Evolutionary conservation across 2,113 vertebrate species (phyloP).

Genomic region (Passer domesticus): DNA sequence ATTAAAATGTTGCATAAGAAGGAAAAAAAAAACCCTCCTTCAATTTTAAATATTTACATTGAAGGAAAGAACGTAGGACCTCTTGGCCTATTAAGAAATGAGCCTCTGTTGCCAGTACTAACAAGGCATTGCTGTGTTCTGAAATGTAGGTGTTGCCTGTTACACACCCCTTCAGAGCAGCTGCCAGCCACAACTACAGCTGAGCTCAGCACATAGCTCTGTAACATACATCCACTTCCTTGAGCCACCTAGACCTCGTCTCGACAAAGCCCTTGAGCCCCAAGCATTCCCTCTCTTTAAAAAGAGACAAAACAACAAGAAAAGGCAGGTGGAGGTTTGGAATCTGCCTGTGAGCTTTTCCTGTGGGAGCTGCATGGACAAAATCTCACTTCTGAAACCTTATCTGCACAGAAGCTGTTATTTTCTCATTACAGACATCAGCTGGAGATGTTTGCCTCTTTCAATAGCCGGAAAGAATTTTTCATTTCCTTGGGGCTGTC

Average conservation of each 20-base stretch:
- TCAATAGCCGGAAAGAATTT: constrained; percentile 37
- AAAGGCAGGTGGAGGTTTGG: background rate
- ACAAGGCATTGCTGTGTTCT: background rate
- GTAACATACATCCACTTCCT: background rate
- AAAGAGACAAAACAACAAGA: background rate
- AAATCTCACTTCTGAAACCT: background rate
- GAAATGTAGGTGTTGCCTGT: background rate
- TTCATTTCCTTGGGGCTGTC: constrained; percentile 41
- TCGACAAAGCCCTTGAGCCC: background rate
- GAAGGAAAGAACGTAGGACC: background rate
- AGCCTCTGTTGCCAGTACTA: background rate
- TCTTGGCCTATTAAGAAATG: background rate
- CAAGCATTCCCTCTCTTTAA: background rate
- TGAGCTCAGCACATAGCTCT: background rate
- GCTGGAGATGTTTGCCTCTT: constrained; percentile 22
- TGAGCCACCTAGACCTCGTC: background rate
- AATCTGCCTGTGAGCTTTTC: background rate
- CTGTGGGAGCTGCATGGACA: background rate
- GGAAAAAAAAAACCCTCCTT: background rate
- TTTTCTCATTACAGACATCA: background rate
- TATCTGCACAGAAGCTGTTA: background rate
- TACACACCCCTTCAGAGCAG: background rate
- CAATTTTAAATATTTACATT: background rate
- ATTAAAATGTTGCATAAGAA: background rate
- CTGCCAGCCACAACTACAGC: background rate